Conservation (phyloP, 1,140 invertebrate species). For the Polypedilum pembai region DNA sequence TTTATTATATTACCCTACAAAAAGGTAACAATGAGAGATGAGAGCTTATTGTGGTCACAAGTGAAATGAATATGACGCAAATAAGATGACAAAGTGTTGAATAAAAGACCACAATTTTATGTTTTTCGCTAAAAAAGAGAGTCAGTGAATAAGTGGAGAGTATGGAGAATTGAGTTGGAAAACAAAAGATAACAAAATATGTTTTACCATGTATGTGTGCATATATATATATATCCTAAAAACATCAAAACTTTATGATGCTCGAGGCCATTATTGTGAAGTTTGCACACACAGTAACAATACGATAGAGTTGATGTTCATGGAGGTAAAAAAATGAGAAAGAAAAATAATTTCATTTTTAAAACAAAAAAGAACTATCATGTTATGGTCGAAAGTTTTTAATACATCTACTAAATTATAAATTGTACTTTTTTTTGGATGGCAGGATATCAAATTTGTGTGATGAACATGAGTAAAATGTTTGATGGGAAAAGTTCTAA, state of each 20-base stretch:
- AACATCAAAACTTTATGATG: slow-evolving; percentile 13
- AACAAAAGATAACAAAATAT: slow-evolving; percentile 19
- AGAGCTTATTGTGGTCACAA: not conserved
- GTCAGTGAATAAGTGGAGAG: not conserved
- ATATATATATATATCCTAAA: not conserved
- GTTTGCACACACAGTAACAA: not conserved
- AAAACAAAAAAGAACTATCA: not conserved
- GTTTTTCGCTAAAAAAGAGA: no score
- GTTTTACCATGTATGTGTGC: not conserved
- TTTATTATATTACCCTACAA: not conserved
- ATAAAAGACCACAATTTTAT: no score
- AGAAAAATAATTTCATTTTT: no score
- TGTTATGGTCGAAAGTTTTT: slow-evolving; percentile 13
- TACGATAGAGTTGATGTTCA: no score
- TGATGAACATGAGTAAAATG: no score
- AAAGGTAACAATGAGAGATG: not conserved
- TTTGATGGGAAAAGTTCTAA: no score
- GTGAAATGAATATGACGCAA: no score
- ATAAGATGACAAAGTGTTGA: no score
- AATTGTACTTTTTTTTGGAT: not conserved
- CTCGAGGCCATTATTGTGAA: slow-evolving; percentile 10
- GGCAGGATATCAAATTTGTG: no score
- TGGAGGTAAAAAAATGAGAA: no score
- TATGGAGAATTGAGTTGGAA: slow-evolving; percentile 8
- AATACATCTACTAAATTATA: not conserved